Conservation (phyloP, 2,888 invertebrate genomes). For the Polietes domitor region DNA sequence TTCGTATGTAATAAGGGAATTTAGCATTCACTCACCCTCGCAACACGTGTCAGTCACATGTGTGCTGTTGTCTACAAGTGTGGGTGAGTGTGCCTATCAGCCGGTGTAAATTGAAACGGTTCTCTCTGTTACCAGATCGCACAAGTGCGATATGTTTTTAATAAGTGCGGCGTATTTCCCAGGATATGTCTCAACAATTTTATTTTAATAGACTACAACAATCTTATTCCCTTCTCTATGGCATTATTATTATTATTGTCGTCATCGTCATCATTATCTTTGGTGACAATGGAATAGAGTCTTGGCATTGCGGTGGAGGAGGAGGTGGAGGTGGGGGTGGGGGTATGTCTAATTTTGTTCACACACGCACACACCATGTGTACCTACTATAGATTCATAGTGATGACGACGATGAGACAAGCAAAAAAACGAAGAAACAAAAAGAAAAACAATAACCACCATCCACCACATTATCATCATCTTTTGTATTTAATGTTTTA, state of each 20-base stretch:
- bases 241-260: slow-evolving; percentile 25
- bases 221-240: slow-evolving; percentile 31
- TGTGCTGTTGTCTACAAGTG: no score
- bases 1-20: no score
- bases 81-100: no score
- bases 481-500: slow-evolving; percentile 9
- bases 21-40: no score
- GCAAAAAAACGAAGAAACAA: slow-evolving; percentile 32
- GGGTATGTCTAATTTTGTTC: no score
- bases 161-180: neutral
- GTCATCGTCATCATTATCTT: slow-evolving; percentile 39
- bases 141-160: neutral
- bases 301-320: neutral
- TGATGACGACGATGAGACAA: slow-evolving; percentile 2
- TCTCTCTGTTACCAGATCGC: neutral
- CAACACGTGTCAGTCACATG: no score
- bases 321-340: no score
- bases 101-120: no score
- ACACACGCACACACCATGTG: slow-evolving; percentile 8
- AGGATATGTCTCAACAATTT: slow-evolving; percentile 30
- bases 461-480: slow-evolving; percentile 41
- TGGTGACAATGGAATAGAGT: neutral
- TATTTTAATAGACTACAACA: slow-evolving; percentile 51
- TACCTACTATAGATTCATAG: neutral
- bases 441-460: slow-evolving; percentile 33